A percentile compares a stretch with the other conserved stretches of the same genome.
phyloP scores from a whole-genome alignment of 92 coral and sea anemone genomes.

The Zoanthus sansibaricus region DNA sequence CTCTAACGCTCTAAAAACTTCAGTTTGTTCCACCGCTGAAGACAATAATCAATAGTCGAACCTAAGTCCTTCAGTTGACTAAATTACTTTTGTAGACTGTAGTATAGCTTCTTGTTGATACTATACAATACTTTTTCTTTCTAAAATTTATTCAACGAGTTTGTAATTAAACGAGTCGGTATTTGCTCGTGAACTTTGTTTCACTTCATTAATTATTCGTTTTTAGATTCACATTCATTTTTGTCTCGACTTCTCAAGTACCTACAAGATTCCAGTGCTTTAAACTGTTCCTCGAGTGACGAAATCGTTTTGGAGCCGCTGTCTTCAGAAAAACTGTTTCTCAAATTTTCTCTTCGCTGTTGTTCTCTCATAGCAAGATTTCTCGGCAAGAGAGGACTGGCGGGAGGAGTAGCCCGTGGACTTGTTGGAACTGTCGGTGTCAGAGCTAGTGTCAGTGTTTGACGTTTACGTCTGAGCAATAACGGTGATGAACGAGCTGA shows the following conservation, averaged over 20 bases:
- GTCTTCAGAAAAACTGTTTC: conserved; percentile 14
- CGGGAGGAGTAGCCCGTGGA: conserved; percentile 10
- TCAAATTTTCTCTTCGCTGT: conserved; percentile 49
- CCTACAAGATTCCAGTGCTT: conserved; percentile 73
- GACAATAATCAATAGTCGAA: too few relatives aligned
- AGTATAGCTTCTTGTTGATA: too few relatives aligned
- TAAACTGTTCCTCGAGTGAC: conserved; percentile 75
- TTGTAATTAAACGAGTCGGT: neutral
- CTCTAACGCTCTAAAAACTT: too few relatives aligned
- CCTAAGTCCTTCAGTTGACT: too few relatives aligned
- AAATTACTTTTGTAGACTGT: too few relatives aligned
- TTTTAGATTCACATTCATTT: neutral
- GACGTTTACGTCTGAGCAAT: neutral
- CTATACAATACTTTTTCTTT: too few relatives aligned
- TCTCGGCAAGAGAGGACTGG: conserved; percentile 60
- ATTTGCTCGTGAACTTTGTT: neutral
- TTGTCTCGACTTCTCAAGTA: conserved; percentile 53
- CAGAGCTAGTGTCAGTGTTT: neutral
- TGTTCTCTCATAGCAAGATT: conserved; percentile 54
- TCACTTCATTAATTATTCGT: neutral
- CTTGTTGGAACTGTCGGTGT: neutral
- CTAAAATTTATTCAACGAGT: neutral
- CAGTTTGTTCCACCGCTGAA: too few relatives aligned
- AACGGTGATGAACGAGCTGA: neutral
- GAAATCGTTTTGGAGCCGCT: neutral